A percentile compares a stretch with the other conserved stretches of the same genome.
These are phyloP conservation scores for Eueides isabella DNA, from an alignment of 1,140 invertebrate genomes.

Conservation along the genomic window DNA sequence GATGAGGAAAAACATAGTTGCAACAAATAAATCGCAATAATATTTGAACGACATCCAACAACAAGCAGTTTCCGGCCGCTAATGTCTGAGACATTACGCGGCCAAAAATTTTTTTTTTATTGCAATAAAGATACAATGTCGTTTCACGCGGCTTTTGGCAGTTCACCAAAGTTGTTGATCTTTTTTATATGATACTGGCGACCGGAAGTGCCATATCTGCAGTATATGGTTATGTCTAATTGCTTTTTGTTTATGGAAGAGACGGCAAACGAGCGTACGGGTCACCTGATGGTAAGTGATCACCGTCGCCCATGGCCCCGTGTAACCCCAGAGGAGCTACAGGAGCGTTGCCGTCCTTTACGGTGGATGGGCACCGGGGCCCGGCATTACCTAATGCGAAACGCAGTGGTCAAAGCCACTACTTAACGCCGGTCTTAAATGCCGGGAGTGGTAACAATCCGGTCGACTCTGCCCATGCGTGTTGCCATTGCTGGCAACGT, in stretches of 20 bases:
- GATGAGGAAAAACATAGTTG: neutral
- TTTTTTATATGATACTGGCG: neutral
- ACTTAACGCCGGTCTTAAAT: no score
- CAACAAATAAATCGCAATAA: neutral
- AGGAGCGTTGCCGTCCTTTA: no score
- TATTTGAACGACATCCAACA: neutral
- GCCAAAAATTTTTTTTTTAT: neutral
- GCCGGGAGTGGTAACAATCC: no score
- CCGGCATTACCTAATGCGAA: no score
- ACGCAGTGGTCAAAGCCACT: no score
- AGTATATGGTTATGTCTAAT: neutral
- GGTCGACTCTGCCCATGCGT: no score
- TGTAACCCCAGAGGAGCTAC: no score
- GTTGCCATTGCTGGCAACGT: no score
- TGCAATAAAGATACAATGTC: neutral
- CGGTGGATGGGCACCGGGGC: no score
- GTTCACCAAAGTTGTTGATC: neutral
- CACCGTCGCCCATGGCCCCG: no score
- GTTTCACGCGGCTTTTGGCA: neutral
- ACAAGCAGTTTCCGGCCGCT: neutral
- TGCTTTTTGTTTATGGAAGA: neutral
- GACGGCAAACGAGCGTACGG: no score
- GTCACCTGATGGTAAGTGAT: no score
- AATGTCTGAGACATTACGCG: neutral
- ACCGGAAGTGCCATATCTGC: neutral